A percentile compares a stretch with the other conserved stretches of the same genome.
Evolutionary conservation across 2,797 vertebrate genomes (phyloP).

Genomic region (Tachyglossus aculeatus): DNA sequence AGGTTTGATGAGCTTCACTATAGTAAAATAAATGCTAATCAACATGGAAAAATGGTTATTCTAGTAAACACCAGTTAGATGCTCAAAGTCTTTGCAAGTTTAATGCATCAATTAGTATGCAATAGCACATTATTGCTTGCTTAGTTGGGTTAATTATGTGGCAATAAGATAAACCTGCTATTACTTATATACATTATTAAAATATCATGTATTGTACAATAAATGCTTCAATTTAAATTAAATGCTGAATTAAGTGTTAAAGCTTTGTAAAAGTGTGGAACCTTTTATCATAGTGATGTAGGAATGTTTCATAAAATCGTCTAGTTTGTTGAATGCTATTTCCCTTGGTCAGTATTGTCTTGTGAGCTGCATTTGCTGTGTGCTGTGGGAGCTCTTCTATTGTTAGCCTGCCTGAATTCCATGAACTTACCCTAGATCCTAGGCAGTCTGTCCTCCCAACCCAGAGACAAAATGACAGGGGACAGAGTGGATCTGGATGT

Average conservation of each 20-base stretch:
- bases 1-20: constrained; percentile 51
- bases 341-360: no score
- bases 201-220: constrained; percentile 45
- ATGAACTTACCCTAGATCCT: no score
- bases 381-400: no score
- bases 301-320: background rate
- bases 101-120: constrained; percentile 57
- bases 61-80: constrained; percentile 61
- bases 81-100: constrained; percentile 58
- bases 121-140: constrained; percentile 50
- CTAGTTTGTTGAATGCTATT: no score
- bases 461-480: no score
- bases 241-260: constrained; percentile 46
- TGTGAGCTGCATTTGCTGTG: no score
- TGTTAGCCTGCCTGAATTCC: no score
- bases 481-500: no score
- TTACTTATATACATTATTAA: constrained; percentile 56
- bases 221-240: constrained; percentile 63
- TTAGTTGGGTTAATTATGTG: constrained; percentile 56
- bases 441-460: no score
- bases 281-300: constrained; percentile 9
- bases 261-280: constrained; percentile 25
- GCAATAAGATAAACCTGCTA: constrained; percentile 54
- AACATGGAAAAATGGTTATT: constrained; percentile 67
- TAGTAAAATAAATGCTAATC: constrained; percentile 69